Conservation (phyloP, 1,140 invertebrate species). For the Bombus pascuorum region DNA sequence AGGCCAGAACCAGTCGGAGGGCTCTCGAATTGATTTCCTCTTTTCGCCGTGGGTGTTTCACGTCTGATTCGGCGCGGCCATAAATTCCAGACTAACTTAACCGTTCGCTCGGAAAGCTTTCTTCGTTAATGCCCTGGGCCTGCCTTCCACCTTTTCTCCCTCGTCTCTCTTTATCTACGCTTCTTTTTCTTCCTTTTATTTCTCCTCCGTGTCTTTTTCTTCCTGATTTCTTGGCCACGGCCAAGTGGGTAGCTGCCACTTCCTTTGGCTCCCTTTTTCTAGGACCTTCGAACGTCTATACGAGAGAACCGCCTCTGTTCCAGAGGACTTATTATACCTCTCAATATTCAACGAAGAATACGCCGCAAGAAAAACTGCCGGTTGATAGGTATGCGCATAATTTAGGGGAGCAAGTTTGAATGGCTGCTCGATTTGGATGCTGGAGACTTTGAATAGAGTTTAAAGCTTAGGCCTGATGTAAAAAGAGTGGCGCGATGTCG, state of each 20-base stretch:
- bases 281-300: conserved; percentile 36
- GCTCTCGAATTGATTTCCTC: conserved; percentile 64
- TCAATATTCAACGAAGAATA: conserved; percentile 50
- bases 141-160: neutral
- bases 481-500: too few species aligned
- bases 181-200: neutral
- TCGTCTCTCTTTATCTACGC: neutral
- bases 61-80: conserved; percentile 62
- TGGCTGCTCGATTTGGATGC: neutral
- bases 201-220: neutral
- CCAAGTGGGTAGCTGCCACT: conserved; percentile 2
- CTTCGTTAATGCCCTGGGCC: conserved; percentile 62
- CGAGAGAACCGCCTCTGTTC: conserved; percentile 2
- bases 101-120: conserved; percentile 64
- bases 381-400: conserved; percentile 50
- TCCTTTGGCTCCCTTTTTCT: conserved; percentile 28
- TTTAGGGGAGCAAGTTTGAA: neutral
- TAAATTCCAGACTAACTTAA: conserved; percentile 64
- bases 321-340: conserved; percentile 40
- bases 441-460: neutral
- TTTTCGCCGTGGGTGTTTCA: conserved; percentile 61
- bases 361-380: conserved; percentile 21
- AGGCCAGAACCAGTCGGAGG: conserved; percentile 38
- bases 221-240: neutral
- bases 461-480: too few species aligned